Base-by-base conservation (phyloP, 2,888 invertebrate species). In the Pristionchus fissidentatus region DNA sequence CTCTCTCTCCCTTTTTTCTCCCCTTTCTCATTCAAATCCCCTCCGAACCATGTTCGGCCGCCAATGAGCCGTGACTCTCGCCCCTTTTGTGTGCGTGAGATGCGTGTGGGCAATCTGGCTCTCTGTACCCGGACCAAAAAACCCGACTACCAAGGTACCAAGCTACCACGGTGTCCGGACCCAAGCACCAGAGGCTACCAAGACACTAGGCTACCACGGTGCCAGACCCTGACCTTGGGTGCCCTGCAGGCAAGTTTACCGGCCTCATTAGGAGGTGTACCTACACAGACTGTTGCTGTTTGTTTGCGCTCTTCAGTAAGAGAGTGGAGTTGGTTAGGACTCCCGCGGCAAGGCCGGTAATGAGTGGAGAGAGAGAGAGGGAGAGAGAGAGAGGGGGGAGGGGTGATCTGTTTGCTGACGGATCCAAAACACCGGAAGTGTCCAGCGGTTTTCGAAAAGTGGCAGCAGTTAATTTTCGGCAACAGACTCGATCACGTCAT, bases 231-330 rank as follows among this genome's bases (percentile, higher is more conserved):
- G 62, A n/a, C n/a, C 32, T 10, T 62, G 55, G 55, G 55, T 22
- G 3, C 43, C 26, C 70, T 26, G n/a, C n/a, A n/a, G n/a, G n/a
- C n/a, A 5, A n/a, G 70, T 70, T 70, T 70, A 41, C 26, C 7
- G 22, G 2, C n/a, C n/a, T 70, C 70, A 70, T 70, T 70, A 70
- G 70, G 3, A 70, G 70, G n/a, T 70, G 70, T 19, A 66, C 62
- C 62, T 70, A 70, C 70, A 70, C 70, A 70, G 43, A 70, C 70
- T 41, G 70, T 70, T 43, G 22, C 70, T 70, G 70, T 70, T 41
- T 70, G 70, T 70, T 60, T 60, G 70, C 26, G 15, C 52, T 52
- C 70, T 70, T 26, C 10, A 70, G 62, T n/a, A 19, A 49, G 49
- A 49, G 49, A 49, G 49, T 13, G 19, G 49, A 70, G 75, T 75